Percentiles rank a stretch among this genome's conserved stretches.
Evolutionary conservation across 2,797 vertebrate genomes (phyloP).

Genomic region (Psittacula derbiana): DNA sequence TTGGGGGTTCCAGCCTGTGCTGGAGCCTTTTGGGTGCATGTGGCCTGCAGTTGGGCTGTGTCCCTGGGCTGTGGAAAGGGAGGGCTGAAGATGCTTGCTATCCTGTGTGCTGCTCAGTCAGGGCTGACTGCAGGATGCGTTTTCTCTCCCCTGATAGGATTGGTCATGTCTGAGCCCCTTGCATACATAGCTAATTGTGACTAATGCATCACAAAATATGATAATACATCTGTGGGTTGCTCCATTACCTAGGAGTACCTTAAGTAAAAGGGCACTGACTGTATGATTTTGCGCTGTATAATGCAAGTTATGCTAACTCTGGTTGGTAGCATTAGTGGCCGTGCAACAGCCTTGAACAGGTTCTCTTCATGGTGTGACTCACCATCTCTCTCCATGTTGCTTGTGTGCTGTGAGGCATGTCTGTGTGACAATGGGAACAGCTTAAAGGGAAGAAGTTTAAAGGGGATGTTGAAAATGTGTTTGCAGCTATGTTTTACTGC

Average conservation of each 20-base stretch:
- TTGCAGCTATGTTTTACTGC: neutral
- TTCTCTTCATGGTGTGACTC: neutral
- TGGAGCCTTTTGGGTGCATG: neutral
- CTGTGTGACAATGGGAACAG: neutral
- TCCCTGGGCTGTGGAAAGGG: neutral
- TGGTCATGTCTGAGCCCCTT: neutral
- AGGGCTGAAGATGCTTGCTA: neutral
- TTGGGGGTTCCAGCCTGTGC: neutral
- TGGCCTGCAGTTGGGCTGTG: rapidly evolving
- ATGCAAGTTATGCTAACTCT: neutral
- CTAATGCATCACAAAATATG: neutral
- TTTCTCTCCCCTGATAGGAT: rapidly evolving
- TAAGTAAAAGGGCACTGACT: neutral
- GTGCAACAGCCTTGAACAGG: neutral
- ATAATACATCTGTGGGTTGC: neutral
- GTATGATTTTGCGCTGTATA: neutral
- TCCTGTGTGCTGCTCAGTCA: neutral
- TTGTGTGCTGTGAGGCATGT: neutral
- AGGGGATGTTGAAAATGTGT: neutral
- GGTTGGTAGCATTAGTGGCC: neutral
- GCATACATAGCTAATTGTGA: neutral
- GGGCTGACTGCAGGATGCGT: neutral
- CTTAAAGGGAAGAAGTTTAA: neutral
- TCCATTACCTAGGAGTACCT: neutral
- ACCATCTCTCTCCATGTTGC: neutral